Evolutionary conservation across 2,113 vertebrate genomes (phyloP).

Genomic region (Cranoglanis bouderius): DNA sequence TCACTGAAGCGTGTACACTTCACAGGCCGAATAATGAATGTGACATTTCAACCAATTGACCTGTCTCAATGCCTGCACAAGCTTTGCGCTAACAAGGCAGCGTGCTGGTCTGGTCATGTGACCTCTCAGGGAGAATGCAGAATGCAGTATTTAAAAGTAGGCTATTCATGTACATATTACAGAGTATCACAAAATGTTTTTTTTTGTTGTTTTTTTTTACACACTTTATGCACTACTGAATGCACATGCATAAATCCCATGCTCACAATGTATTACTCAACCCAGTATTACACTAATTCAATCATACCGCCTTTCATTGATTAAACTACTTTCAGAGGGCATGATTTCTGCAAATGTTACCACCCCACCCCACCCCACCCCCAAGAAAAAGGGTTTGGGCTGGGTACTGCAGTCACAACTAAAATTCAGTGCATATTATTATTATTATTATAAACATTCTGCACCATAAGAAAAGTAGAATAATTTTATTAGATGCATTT

Average conservation of each 20-base stretch:
- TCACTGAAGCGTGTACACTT: neutral
- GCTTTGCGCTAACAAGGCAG: neutral
- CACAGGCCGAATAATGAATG: neutral
- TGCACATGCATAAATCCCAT: neutral
- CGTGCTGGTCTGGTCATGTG: neutral
- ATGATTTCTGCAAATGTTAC: constrained; percentile 13
- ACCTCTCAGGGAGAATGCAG: neutral
- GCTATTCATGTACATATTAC: neutral
- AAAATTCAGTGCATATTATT: neutral
- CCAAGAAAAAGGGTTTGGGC: no score
- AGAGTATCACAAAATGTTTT: neutral
- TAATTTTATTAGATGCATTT: neutral
- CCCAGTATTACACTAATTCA: neutral
- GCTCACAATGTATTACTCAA: neutral
- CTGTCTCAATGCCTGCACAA: neutral
- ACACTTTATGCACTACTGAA: neutral
- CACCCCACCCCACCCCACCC: no score
- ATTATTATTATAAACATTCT: neutral
- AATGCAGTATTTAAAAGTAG: neutral
- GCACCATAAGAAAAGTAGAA: neutral
- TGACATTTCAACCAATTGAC: neutral
- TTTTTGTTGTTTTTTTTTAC: neutral
- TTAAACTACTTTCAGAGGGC: neutral
- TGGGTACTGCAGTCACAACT: neutral
- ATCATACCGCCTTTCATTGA: neutral